Evolutionary conservation across 2,888 invertebrate species (phyloP), one percentile per base, ranked within the genome.

Genomic region (Panorpa germanica): DNA sequence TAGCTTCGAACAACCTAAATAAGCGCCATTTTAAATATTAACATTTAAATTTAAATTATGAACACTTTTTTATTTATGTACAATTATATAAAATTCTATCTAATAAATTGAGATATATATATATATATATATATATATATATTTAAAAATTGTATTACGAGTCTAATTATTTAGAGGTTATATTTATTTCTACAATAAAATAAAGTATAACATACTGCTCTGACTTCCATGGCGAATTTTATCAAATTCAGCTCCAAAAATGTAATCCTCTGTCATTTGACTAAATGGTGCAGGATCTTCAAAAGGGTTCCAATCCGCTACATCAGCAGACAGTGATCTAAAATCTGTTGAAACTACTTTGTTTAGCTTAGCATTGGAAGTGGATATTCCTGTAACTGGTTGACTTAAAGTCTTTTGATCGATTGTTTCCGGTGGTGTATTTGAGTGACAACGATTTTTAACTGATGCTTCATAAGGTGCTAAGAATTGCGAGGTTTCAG

Each of bases 181-280:
- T n/a, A n/a, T n/a, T n/a, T n/a, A n/a, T n/a, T n/a, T n/a, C n/a
- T n/a, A n/a, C n/a, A 11, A 24, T 10, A 2, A 22, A 37, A 28
- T 21, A 13, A 23, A 17, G 13, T 15, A 29, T 28, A 21, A 56
- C 69, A 64, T 58, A 71, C 80, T 80, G 49, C 72, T 75, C 51
- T 75, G 74, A 43, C 77, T 78, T 38, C 78, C 75, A 42, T 73
- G 61, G 40, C 80, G 57, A 42, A 81, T 72, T 52, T 75, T 75
- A 49, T 82, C 81, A 48, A 82, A 81, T 52, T 82, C 81, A 22
- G 72, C 75, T 33, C 80, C 81, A 51, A 82, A 81, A 40, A 78
- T 68, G 43, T 75, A 71, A 59, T 82, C 81, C 44, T 81, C 81
- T 4, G 73, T 70, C 55, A 77, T 63, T 44, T 71, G 70, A 46